Evolutionary conservation across 2,113 vertebrate species (phyloP), one percentile per base, ranked within the genome.

Genomic region (Ochotona princeps): DNA sequence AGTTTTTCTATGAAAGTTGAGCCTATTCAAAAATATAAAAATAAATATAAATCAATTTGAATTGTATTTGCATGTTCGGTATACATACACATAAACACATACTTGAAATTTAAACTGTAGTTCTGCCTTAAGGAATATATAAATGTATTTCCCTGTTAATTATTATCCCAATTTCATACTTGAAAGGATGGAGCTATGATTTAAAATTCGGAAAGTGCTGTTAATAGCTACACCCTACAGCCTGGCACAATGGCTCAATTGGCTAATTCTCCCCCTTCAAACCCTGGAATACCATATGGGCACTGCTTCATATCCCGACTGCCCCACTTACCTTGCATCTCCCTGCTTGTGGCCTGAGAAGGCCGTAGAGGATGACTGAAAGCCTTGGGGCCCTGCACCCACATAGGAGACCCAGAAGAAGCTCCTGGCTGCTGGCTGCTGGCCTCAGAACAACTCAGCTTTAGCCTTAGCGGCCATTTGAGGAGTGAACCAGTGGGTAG

Each of bases 1-100:
- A 80, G 38, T 69, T 49, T n/a, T n/a, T n/a, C n/a, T 78, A 65
- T 90, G 73, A 73, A 69, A 32, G 9, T 85, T 94, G 90, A 93
- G 28, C 69, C 88, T 90, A 79, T 65, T 94, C 21, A 91, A 32
- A n/a, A 89, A 65, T 7, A 54, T 75, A 54, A 89, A 80, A 74
- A 44, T 82, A 84, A 74, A 51, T 85, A 83, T 21, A 57, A 87
- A 89, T 38, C 8, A 87, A 1, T 85, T 85, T 25, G 83, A 25
- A 84, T 67, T 87, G 38, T 88, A 78, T 54, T 54, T 57, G 20
- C 8, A 49, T 61, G 14, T 79, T 6, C 8, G 83, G 1, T 82
- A 21, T 83, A 3, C 54, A 57, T 11, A 57, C 54, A 57, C 54
- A 17, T 57, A 18, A 57, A 3, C 54, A 57, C 14, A 57, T 18